phyloP scores from a whole-genome alignment of 2,888 invertebrate species.

The Diarsia dahlii region DNA sequence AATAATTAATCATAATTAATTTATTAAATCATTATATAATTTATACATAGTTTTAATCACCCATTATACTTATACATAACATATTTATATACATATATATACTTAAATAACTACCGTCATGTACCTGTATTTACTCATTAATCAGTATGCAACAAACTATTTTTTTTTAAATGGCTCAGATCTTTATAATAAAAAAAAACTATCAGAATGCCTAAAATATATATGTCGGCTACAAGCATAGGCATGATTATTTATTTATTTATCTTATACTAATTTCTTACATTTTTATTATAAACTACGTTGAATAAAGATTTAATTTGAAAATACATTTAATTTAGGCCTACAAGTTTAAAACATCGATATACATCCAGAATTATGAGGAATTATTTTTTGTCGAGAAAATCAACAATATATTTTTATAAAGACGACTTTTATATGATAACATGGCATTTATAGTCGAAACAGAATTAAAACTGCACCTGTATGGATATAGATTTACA shows the following conservation, averaged over 20 bases:
- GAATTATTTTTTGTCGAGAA: not conserved
- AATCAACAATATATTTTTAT: not conserved
- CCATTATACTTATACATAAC: not conserved
- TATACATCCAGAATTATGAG: constrained; percentile 18
- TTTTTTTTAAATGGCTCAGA: not conserved
- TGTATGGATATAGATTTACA: too few relatives aligned
- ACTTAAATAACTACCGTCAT: not conserved
- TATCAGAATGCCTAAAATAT: not conserved
- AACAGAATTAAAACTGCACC: not conserved
- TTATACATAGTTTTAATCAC: not conserved
- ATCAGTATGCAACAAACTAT: constrained; percentile 47
- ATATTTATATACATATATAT: constrained; percentile 10
- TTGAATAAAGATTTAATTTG: not conserved
- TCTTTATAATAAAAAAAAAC: not conserved
- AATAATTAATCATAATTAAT: not conserved
- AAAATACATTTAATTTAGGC: constrained; percentile 41
- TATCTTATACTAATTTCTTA: not conserved
- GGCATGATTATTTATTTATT: not conserved
- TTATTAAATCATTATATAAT: not conserved
- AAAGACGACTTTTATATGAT: not conserved
- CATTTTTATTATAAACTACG: not conserved
- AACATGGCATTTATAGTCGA: not conserved
- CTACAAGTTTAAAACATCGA: constrained; percentile 31
- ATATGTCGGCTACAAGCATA: not conserved
- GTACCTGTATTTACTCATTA: constrained; percentile 13